A percentile compares a stretch with the other conserved stretches of the same genome.
Conservation (phyloP, 2,113 vertebrate genomes). For the Osmerus eperlanus region DNA sequence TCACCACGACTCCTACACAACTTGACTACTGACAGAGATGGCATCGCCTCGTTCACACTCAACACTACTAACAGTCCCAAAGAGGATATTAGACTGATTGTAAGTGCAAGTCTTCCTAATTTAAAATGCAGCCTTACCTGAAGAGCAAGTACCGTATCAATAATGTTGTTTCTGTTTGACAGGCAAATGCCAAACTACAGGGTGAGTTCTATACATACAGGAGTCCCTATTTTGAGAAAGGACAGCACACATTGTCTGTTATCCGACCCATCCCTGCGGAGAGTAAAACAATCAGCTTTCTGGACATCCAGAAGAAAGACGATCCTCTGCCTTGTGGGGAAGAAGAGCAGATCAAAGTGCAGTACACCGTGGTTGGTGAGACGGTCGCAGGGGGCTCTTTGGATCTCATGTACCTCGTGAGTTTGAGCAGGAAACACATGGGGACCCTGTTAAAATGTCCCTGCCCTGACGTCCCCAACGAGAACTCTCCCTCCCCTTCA, state of each 20-base stretch:
- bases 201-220: fast-evolving
- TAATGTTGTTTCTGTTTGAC: not conserved
- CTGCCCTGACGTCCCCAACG: not conserved
- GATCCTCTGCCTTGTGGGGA: slow-evolving; percentile 44
- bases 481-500: not conserved
- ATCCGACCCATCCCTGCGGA: slow-evolving; percentile 18
- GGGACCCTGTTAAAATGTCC: not conserved
- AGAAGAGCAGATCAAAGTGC: slow-evolving; percentile 41
- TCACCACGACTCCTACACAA: slow-evolving; percentile 19
- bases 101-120: slow-evolving; percentile 32
- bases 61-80: slow-evolving; percentile 16
- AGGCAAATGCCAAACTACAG: slow-evolving; percentile 31
- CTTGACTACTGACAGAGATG: slow-evolving; percentile 60
- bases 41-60: slow-evolving; percentile 57
- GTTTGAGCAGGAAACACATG: slow-evolving; percentile 16
- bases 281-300: slow-evolving; percentile 43
- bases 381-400: slow-evolving; percentile 8
- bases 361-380: slow-evolving; percentile 60
- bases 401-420: slow-evolving; percentile 65
- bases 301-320: slow-evolving; percentile 46
- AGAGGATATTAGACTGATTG: slow-evolving; percentile 27
- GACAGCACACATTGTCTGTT: not conserved
- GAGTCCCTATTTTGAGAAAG: not conserved
- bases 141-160: not conserved
- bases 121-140: not conserved